Evolutionary conservation across 2,888 invertebrate species (phyloP), one percentile per base, ranked within the genome.

Genomic region (Rhimphoctona megacephalus): DNA sequence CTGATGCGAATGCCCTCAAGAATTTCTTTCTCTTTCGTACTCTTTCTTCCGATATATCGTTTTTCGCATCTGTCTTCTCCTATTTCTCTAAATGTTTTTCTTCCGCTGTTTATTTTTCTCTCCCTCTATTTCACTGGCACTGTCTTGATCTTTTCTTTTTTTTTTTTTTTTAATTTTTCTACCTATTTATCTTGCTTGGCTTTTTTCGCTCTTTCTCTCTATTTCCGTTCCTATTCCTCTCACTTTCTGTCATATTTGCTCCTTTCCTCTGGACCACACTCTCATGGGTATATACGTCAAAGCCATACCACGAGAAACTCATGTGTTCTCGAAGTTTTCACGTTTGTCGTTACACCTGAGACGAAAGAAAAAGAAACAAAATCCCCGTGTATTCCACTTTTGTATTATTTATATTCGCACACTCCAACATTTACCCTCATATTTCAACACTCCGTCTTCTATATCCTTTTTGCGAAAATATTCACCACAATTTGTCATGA

Each of bases 271-370:
- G 79, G 57, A 80, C 54, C 57, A 39, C 70, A 52, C 52, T 81
- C 64, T 72, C 73, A 25, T 64, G 49, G 79, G 22, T 73, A 78
- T 61, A 61, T 30, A 46, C 36, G 64, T 49, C 66, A 70, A 83
- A 83, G 64, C 57, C 39, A 43, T 36, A 57, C 78, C 43, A 54
- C 39, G 11, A 30, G 19, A 33, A 30, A 64, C 17, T 39, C 46
- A 22, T 67, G 67, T 81, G 52, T 81, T 66, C 36, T 25, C 52
- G 36, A 81, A 67, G 78, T 54, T 66, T 67, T 54, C 70, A 69
- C 61, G 25, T 52, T 39, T 43, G 64, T 78, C 49, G 25, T 72
- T 36, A 83, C 39, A 83, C 83, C 83, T 83, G 83, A 79, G 78
- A 78, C 54, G 11, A 54, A 25, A 39, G 64, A 43, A 49, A 74